phyloP scores from a whole-genome alignment of 2,888 invertebrate species.

The Trissolcus japonicus region DNA sequence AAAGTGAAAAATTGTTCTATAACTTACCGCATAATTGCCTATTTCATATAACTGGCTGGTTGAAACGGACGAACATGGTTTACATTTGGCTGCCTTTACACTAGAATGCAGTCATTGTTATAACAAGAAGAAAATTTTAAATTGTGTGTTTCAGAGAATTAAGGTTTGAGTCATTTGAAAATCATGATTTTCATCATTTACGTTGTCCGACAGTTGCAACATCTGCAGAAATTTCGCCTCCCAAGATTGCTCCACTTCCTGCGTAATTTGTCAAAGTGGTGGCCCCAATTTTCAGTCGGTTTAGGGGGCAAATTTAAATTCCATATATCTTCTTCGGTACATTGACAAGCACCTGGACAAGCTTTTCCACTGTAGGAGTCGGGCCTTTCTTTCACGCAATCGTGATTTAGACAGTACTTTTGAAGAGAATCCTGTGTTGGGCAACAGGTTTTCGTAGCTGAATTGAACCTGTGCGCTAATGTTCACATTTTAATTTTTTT shows the following conservation, averaged over 20 bases:
- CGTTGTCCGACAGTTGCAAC: slow-evolving; percentile 65
- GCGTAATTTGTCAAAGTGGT: slow-evolving; percentile 68
- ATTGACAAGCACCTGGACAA: slow-evolving; percentile 67
- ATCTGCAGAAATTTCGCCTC: slow-evolving; percentile 64
- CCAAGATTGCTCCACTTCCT: slow-evolving; percentile 71
- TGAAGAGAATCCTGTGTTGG: not conserved
- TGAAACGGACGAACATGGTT: slow-evolving; percentile 58
- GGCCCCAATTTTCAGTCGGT: slow-evolving; percentile 67
- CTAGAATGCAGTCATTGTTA: slow-evolving; percentile 33
- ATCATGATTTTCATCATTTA: slow-evolving; percentile 41
- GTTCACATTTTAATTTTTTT: too few species aligned
- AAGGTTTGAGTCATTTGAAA: too few species aligned
- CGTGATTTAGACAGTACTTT: slow-evolving; percentile 20
- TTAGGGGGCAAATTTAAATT: slow-evolving; percentile 67
- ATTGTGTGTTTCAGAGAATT: too few species aligned
- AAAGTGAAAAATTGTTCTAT: not conserved
- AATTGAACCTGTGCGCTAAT: too few species aligned
- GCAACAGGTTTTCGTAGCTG: too few species aligned
- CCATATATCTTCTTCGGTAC: slow-evolving; percentile 70
- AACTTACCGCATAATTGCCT: slow-evolving; percentile 14
- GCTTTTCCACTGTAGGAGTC: not conserved
- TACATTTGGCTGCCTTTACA: slow-evolving; percentile 61
- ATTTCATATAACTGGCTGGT: slow-evolving; percentile 23
- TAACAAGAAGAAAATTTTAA: too few species aligned
- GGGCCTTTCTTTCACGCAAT: not conserved